Percentiles rank a stretch among this genome's conserved stretches.
Evolutionary conservation across 2,113 vertebrate species (phyloP).

Genomic region (Colossoma macropomum): DNA sequence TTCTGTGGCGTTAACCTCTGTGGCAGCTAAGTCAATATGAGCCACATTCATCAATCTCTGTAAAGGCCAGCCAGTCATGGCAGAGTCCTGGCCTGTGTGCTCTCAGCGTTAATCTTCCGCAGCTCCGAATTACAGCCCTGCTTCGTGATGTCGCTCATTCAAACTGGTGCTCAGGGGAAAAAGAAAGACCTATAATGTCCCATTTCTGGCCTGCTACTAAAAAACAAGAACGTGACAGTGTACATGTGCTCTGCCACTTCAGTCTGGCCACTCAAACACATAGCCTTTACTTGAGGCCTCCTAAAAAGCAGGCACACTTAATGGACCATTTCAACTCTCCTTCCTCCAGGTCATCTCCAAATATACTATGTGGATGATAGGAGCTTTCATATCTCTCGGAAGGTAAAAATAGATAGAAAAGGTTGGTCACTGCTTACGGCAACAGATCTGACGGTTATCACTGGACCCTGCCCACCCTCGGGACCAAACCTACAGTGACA

Average conservation of each 20-base stretch:
- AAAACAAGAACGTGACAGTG: conserved; percentile 9
- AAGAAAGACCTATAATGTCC: neutral
- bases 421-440: conserved; percentile 28
- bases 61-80: conserved; percentile 62
- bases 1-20: conserved; percentile 39
- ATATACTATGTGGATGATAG: conserved; percentile 3
- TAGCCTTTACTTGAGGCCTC: conserved; percentile 26
- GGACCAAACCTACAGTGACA: neutral
- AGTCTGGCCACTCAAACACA: conserved; percentile 38
- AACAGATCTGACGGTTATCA: conserved; percentile 11
- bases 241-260: neutral
- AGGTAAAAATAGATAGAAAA: conserved; percentile 25
- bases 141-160: conserved; percentile 47
- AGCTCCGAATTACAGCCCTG: conserved; percentile 46
- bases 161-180: neutral
- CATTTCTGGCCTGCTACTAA: conserved; percentile 7
- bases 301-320: conserved; percentile 10
- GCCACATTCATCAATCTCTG: conserved; percentile 55
- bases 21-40: conserved; percentile 60
- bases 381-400: conserved; percentile 30
- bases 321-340: conserved; percentile 26
- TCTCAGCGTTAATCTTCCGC: conserved; percentile 53
- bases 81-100: conserved; percentile 41
- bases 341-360: conserved; percentile 18
- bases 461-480: conserved; percentile 13